phyloP scores from a whole-genome alignment of 1,140 invertebrate species.

The Penaeus chinensis region DNA sequence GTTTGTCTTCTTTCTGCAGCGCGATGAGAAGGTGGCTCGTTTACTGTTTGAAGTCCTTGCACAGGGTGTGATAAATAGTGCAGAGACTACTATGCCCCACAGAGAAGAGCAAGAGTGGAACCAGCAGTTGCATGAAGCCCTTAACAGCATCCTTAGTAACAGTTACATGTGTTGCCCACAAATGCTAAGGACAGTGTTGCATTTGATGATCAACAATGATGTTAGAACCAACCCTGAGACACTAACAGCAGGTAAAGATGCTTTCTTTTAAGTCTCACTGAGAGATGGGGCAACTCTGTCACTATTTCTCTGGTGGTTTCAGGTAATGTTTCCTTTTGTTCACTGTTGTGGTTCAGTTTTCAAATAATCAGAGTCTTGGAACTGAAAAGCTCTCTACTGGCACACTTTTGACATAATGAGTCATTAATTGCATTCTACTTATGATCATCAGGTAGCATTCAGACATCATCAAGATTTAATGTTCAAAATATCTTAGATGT shows the following conservation, averaged over 20 bases:
- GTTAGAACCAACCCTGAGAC: conserved; percentile 37
- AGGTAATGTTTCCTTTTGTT: too few species aligned
- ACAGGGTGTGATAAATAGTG: conserved; percentile 30
- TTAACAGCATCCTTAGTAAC: conserved; percentile 26
- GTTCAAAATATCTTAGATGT: too few species aligned
- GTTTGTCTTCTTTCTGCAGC: conserved; percentile 9
- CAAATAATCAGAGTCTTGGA: too few species aligned
- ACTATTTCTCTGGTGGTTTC: too few species aligned
- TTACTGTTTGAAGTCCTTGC: conserved; percentile 31
- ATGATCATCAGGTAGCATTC: too few species aligned
- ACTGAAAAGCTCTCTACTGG: too few species aligned
- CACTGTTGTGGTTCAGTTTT: too few species aligned
- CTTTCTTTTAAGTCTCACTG: not conserved
- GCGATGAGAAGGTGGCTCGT: conserved; percentile 40
- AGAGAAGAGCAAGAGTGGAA: conserved; percentile 43
- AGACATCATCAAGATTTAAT: too few species aligned
- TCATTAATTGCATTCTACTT: too few species aligned
- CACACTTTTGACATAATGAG: too few species aligned
- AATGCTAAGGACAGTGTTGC: conserved; percentile 42
- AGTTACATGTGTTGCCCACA: conserved; percentile 46
- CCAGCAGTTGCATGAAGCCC: conserved; percentile 63
- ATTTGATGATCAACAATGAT: conserved; percentile 50
- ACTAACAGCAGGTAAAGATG: conserved; percentile 27
- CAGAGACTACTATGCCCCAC: not conserved
- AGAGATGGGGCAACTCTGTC: not conserved